Conservation (phyloP, 2,113 vertebrate species). For the Pteruthius melanotis region DNA sequence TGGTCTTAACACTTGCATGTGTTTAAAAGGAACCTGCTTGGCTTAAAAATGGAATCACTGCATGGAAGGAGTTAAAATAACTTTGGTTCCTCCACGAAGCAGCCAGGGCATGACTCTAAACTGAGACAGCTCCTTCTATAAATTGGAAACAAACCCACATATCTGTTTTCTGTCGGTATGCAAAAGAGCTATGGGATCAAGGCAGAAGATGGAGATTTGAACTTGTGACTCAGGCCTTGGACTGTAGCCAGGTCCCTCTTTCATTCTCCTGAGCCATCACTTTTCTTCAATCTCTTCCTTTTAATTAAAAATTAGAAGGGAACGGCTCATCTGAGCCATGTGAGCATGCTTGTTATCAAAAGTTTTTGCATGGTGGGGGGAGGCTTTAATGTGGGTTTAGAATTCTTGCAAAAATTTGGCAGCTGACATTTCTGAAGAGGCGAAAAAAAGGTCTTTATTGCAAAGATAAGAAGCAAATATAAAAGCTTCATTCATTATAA, state of each 20-base stretch:
- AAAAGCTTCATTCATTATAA: constrained; percentile 49
- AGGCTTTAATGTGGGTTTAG: constrained; percentile 45
- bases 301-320: constrained; percentile 35
- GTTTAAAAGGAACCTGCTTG: neutral
- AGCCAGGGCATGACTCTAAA: neutral
- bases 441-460: neutral
- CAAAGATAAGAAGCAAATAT: constrained; percentile 14
- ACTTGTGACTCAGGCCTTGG: constrained; percentile 56
- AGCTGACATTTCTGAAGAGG: neutral
- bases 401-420: constrained; percentile 48
- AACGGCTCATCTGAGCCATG: neutral
- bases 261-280: constrained; percentile 42
- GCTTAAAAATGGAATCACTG: neutral
- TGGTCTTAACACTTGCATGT: neutral
- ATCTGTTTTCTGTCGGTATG: constrained; percentile 36
- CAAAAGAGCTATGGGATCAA: neutral
- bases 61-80: constrained; percentile 26
- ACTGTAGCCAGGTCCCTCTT: constrained; percentile 19
- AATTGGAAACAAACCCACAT: neutral
- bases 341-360: neutral
- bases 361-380: neutral
- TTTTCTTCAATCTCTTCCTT: constrained; percentile 33
- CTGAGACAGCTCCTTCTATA: constrained; percentile 4
- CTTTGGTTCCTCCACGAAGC: neutral
- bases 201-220: constrained; percentile 16